Conservation (phyloP, 1,140 invertebrate species). For the Drosophila lini region DNA sequence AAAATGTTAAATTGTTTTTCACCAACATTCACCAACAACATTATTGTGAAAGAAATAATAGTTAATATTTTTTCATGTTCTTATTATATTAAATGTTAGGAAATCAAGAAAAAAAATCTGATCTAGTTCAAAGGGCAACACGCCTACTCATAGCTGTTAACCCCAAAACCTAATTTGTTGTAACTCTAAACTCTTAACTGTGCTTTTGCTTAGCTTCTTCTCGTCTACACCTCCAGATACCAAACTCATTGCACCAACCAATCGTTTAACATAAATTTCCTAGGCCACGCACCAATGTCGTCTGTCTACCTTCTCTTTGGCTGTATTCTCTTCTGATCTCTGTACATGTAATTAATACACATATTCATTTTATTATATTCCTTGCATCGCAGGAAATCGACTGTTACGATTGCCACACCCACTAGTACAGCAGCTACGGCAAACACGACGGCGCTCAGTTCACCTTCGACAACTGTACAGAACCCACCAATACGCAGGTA, state of each 20-base stretch:
- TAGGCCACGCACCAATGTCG: constrained; percentile 78
- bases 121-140: constrained; percentile 22
- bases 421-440: constrained; percentile 59
- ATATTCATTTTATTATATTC: constrained; percentile 11
- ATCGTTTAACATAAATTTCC: constrained; percentile 55
- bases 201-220: constrained; percentile 75
- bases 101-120: constrained; percentile 7
- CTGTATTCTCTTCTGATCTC: constrained; percentile 12
- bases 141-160: constrained; percentile 43
- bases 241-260: constrained; percentile 72
- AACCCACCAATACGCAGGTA: constrained; percentile 79
- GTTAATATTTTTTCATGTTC: background rate
- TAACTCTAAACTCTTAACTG: constrained; percentile 46
- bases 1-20: background rate
- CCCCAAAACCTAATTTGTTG: constrained; percentile 23
- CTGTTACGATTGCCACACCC: constrained; percentile 55
- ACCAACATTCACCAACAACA: background rate
- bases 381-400: constrained; percentile 57
- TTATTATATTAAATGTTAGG: background rate
- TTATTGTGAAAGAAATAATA: background rate
- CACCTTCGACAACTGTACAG: constrained; percentile 68
- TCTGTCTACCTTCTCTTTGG: constrained; percentile 52
- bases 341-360: constrained; percentile 1
- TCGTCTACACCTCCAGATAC: constrained; percentile 35
- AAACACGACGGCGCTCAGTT: constrained; percentile 63